Evolutionary conservation across 2,113 vertebrate genomes (phyloP).

Genomic region (Ranitomeya variabilis): DNA sequence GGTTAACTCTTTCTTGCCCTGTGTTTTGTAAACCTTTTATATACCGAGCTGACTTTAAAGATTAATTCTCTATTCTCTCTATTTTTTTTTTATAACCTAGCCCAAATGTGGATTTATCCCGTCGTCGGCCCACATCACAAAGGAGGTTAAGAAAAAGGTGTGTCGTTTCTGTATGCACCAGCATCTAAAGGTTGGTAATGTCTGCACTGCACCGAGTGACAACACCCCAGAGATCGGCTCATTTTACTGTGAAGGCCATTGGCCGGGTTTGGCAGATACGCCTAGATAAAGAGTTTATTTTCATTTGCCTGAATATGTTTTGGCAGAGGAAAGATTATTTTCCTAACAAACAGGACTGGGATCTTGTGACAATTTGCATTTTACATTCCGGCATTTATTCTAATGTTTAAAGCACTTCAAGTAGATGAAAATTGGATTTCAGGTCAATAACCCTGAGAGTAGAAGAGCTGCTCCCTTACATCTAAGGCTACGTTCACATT

Average conservation of each 20-base stretch:
- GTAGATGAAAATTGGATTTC: not conserved
- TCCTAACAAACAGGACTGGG: not conserved
- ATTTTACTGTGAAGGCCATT: not conserved
- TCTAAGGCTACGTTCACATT: no score
- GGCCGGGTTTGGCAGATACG: not conserved
- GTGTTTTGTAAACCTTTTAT: not conserved
- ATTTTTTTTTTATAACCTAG: conserved; percentile 64
- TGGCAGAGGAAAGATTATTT: not conserved
- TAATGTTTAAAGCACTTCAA: not conserved
- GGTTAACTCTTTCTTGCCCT: not conserved
- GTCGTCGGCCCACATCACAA: conserved; percentile 84
- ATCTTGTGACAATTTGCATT: not conserved
- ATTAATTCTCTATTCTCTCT: not conserved
- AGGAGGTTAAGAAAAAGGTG: conserved; percentile 90
- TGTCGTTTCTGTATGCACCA: conserved; percentile 98
- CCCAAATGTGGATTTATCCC: conserved; percentile 98
- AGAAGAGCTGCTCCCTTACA: no score
- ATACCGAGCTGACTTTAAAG: not conserved
- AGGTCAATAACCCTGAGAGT: no score
- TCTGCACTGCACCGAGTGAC: not conserved
- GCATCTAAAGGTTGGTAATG: conserved; percentile 80
- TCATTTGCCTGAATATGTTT: not conserved
- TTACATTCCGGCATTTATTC: not conserved
- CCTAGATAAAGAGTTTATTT: not conserved
- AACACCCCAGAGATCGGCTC: not conserved